Conservation (phyloP, 1,140 invertebrate species). For the Himalopsyche phryganea region DNA sequence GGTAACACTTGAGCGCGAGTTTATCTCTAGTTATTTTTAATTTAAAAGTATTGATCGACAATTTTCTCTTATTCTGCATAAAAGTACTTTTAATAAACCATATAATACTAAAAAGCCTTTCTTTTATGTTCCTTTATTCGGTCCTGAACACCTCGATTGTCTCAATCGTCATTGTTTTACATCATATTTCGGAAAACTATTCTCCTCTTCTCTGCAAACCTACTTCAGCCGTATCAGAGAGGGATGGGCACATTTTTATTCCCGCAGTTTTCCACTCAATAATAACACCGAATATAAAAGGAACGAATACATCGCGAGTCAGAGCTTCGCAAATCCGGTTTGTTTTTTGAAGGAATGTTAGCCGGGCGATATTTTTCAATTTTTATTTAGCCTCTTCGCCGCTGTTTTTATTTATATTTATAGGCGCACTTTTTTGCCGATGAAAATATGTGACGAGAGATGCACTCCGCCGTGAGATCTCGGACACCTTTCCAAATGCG, state of each 20-base stretch:
- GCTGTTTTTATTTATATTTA: slow-evolving; percentile 33
- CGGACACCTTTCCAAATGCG: slow-evolving; percentile 30
- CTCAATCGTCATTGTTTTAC: slow-evolving; percentile 28
- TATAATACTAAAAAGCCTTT: too few species aligned
- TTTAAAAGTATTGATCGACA: too few species aligned
- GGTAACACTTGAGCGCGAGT: too few species aligned
- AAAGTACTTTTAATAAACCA: too few species aligned
- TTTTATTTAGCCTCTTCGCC: slow-evolving; percentile 25
- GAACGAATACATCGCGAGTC: slow-evolving; percentile 7
- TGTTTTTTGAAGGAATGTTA: slow-evolving; percentile 31
- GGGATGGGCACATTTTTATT: not conserved
- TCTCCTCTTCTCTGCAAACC: not conserved
- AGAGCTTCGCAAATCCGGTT: slow-evolving; percentile 31
- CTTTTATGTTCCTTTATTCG: slow-evolving; percentile 3
- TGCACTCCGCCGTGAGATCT: slow-evolving; percentile 29
- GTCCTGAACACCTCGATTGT: slow-evolving; percentile 15
- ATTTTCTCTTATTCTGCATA: too few species aligned
- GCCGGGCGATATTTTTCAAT: slow-evolving; percentile 31
- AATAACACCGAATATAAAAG: slow-evolving; percentile 16
- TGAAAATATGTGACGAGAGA: slow-evolving; percentile 35
- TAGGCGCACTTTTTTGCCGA: slow-evolving; percentile 29
- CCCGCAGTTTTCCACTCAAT: slow-evolving; percentile 8
- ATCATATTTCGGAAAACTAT: slow-evolving; percentile 28
- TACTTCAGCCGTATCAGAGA: not conserved
- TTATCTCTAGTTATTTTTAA: too few species aligned